These are phyloP conservation scores for Centruroides vittatus DNA, from an alignment of 1,140 invertebrate genomes.

Conservation along the genomic window DNA sequence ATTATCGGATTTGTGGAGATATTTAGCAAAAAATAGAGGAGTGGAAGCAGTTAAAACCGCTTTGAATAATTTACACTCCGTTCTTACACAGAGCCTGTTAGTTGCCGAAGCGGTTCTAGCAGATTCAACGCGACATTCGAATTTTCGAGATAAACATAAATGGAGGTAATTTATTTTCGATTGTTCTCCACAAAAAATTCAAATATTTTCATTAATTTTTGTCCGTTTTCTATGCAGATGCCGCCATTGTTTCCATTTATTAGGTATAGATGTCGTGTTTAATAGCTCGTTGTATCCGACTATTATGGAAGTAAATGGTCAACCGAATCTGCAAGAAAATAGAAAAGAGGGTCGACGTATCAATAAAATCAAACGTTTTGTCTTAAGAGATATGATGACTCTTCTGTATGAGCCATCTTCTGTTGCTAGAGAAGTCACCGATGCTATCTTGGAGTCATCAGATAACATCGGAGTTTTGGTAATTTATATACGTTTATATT, in stretches of 20 bases:
- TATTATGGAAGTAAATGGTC: conserved; percentile 23
- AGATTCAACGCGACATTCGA: too few species aligned
- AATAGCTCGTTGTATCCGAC: conserved; percentile 24
- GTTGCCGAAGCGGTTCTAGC: conserved; percentile 13
- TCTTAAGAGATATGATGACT: conserved; percentile 19
- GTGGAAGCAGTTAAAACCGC: conserved; percentile 13
- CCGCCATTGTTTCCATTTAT: conserved; percentile 25
- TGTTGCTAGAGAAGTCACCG: conserved; percentile 18
- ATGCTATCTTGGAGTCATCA: conserved; percentile 14
- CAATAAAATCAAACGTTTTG: conserved; percentile 14
- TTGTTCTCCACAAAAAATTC: too few species aligned
- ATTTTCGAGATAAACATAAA: too few species aligned
- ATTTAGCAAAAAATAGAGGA: conserved; percentile 18
- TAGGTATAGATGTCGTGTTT: conserved; percentile 24
- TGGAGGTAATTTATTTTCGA: too few species aligned
- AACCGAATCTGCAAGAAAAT: conserved; percentile 17
- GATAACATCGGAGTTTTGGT: conserved; percentile 20
- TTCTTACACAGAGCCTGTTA: conserved; percentile 17
- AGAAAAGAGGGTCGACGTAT: conserved; percentile 12
- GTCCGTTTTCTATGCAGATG: conserved; percentile 7
- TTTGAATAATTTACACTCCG: conserved; percentile 14
- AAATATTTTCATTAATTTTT: too few species aligned
- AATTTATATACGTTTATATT: background rate
- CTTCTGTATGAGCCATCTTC: conserved; percentile 14
- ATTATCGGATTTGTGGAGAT: conserved; percentile 18